Evolutionary conservation across 2,113 vertebrate genomes (phyloP).

Genomic region (Osmerus mordax): DNA sequence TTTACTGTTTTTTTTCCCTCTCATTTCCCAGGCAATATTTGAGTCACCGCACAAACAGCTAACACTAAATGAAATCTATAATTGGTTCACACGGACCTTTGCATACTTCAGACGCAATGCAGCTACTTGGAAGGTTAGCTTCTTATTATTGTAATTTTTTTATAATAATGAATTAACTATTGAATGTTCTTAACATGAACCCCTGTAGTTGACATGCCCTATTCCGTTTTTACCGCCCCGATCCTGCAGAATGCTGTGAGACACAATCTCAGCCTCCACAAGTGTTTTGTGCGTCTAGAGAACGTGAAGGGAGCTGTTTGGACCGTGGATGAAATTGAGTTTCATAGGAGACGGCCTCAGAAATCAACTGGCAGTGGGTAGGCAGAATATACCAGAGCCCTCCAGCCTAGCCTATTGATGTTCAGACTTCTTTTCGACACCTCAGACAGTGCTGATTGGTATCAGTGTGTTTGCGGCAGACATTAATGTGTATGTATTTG

Average conservation of each 20-base stretch:
- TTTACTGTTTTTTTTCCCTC: not conserved
- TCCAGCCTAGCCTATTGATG: not conserved
- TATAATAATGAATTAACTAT: not conserved
- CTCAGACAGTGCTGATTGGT: too few relatives aligned
- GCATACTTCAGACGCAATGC: constrained; percentile 98
- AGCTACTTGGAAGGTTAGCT: constrained; percentile 93
- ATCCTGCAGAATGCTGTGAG: constrained; percentile 72
- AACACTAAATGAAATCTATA: constrained; percentile 99
- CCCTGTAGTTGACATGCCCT: not conserved
- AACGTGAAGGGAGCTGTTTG: constrained; percentile 79
- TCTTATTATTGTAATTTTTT: not conserved
- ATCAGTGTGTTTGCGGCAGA: too few relatives aligned
- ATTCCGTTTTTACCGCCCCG: not conserved
- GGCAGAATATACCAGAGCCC: constrained; percentile 8
- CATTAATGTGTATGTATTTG: constrained; percentile 48
- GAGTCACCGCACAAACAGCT: constrained; percentile 97
- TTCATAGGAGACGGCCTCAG: constrained; percentile 98
- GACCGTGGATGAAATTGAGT: constrained; percentile 98
- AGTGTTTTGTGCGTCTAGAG: constrained; percentile 76
- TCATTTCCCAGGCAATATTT: constrained; percentile 85
- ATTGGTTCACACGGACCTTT: constrained; percentile 99
- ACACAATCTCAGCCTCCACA: constrained; percentile 78
- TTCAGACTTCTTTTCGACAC: too few relatives aligned
- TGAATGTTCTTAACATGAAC: not conserved
- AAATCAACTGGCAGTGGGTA: constrained; percentile 91